Percentiles rank a stretch among this genome's conserved stretches.
phyloP scores from a whole-genome alignment of 2,797 vertebrate species.

The Danio tinwini region DNA sequence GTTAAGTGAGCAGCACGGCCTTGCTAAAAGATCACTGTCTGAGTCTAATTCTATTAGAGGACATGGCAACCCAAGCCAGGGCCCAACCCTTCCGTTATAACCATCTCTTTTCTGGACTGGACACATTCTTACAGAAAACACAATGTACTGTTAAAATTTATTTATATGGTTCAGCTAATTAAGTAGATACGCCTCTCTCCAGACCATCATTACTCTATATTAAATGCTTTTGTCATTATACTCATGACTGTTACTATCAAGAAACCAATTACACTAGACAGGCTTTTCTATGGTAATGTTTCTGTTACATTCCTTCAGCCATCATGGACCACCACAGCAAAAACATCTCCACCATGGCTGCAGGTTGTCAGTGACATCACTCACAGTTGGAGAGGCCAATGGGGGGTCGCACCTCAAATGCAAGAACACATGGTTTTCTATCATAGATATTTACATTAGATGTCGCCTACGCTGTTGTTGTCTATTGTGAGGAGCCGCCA shows the following conservation, averaged over 20 bases:
- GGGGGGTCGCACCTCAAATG: too few species aligned
- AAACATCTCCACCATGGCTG: too few species aligned
- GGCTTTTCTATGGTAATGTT: not conserved
- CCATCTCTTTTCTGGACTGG: slow-evolving; percentile 24
- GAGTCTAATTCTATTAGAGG: slow-evolving; percentile 67
- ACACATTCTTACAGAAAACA: slow-evolving; percentile 8
- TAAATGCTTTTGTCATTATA: slow-evolving; percentile 68
- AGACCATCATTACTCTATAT: slow-evolving; percentile 69
- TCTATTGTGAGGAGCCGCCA: too few species aligned
- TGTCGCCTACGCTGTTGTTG: too few species aligned
- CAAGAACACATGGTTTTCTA: too few species aligned
- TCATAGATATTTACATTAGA: too few species aligned
- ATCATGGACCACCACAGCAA: too few species aligned
- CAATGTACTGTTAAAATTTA: slow-evolving; percentile 52
- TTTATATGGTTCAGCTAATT: slow-evolving; percentile 62
- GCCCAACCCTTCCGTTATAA: slow-evolving; percentile 55
- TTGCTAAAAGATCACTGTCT: slow-evolving; percentile 64
- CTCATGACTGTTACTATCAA: slow-evolving; percentile 64
- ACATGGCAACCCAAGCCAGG: slow-evolving; percentile 58
- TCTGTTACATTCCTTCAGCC: too few species aligned
- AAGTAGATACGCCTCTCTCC: slow-evolving; percentile 58
- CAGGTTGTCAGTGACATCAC: too few species aligned
- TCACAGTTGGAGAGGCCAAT: too few species aligned
- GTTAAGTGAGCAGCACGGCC: slow-evolving; percentile 64
- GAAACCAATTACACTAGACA: slow-evolving; percentile 60